Base-by-base conservation (phyloP, 2,888 invertebrate genomes). In the Cynaeus angustus region DNA sequence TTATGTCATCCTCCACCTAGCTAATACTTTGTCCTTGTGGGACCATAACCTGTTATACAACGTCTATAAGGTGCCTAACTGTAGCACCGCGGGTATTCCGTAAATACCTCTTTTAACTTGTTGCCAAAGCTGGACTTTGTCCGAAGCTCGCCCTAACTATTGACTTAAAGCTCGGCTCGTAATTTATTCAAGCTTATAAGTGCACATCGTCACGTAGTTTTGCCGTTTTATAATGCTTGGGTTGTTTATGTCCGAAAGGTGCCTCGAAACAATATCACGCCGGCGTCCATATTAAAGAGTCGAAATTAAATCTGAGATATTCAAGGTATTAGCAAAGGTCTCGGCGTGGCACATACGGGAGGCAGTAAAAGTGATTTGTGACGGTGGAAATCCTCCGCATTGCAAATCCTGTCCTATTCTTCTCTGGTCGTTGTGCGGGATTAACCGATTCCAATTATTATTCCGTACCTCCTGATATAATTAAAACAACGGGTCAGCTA, bases 331-430 rank as follows among this genome's bases (percentile, higher is more conserved):
- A 80, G 77, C 77, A 74, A 79, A 79, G 79, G 79, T 80, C 77
- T 77, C 77, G 77, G 77, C 75, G 67, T 73, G 75, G 72, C 75
- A 75, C 77, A 77, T 72, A 75, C 76, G 76, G 76, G 74, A 68
- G 79, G 82, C 84, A 84, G 84, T 85, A 85, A 85, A 85, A 85
- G 85, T 85, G 85, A 85, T 85, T 85, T 85, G 85, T 85, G 85
- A 83, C 82, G 81, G 78, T 80, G 77, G 79, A 81, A 81, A 83
- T 82, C 82, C 84, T 83, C 83, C 81, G 83, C 83, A 83, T 83
- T 83, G 84, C 85, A 84, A 85, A 85, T 84, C 84, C 84, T 80
- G 75, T 73, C 70, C 83, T 81, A 83, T 84, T 84, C 83, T 84
- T 84, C 83, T 77, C 77, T 74, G 74, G 73, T 73, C 75, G 73